Evolutionary conservation across 2,797 vertebrate genomes (phyloP), one percentile per base, ranked within the genome.

Genomic region (Decapterus maruadsi): DNA sequence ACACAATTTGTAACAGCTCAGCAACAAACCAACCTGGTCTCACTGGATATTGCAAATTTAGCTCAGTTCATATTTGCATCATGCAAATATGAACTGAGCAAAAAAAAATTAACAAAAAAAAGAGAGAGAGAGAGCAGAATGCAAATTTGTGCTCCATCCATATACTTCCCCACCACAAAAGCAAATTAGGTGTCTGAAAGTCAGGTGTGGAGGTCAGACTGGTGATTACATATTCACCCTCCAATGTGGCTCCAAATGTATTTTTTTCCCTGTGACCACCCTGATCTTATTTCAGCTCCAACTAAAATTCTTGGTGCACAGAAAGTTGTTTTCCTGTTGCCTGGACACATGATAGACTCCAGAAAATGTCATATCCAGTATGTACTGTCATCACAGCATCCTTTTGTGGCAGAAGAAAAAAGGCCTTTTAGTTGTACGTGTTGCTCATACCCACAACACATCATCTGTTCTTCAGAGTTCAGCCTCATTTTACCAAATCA

Each of bases 1-100:
- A 51, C 68, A 66, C 51, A 75, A 73, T 89, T 87, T 87, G 83
- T 87, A 72, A 79, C 84, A 90, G 81, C 85, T 89, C 75, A 80
- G 75, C 81, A 79, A 58, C 82, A 75, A 90, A 76, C 76, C 72
- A 57, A 36, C 68, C 71, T 20, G 13, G 61, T 57, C 77, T 59
- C 64, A 8, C 29, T 29, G 61, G 78, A 61, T 77, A 72, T 70
- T 86, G 81, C 78, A 84, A 87, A 87, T 87, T 69, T 84, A 72
- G 77, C 68, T 80, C 71, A 8, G 8, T 83, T 72, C 50, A 31
- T 67, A 71, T 91, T 92, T 90, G 84, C 82, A 85, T 87, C 34
- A 83, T 84, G 87, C 82, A 88, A 91, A 93, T 73, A 67, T 56
- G 42, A 36, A 16, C n/a, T 3, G 17, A 45, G 36, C 64, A 43